phyloP scores from a whole-genome alignment of 2,888 invertebrate genomes.

The Polymixis lichenea region DNA sequence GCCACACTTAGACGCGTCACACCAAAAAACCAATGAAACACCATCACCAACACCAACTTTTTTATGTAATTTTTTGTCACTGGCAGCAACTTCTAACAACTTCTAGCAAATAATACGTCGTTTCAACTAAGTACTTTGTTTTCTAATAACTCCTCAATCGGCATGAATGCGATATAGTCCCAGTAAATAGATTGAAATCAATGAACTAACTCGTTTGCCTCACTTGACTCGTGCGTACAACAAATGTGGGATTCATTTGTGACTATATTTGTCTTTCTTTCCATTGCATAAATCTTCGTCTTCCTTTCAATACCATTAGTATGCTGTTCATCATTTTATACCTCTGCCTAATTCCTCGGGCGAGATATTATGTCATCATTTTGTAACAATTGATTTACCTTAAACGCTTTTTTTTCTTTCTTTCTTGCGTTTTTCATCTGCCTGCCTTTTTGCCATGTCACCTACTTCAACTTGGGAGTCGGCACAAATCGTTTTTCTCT shows the following conservation, averaged over 20 bases:
- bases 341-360: background rate
- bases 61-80: background rate
- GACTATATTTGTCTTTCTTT: background rate
- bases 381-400: background rate
- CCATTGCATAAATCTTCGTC: background rate
- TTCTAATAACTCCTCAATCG: background rate
- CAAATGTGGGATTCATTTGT: background rate
- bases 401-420: background rate
- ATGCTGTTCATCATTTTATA: background rate
- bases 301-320: background rate
- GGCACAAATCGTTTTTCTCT: background rate
- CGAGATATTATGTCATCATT: background rate
- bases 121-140: background rate
- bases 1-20: background rate
- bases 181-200: constrained; percentile 35
- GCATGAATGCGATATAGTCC: constrained; percentile 3
- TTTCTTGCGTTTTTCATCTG: too few relatives aligned
- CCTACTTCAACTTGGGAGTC: too few relatives aligned
- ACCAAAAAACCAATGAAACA: background rate
- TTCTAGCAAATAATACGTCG: background rate
- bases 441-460: background rate
- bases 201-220: constrained; percentile 34
- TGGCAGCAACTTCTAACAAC: background rate
- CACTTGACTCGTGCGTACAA: constrained; percentile 18
- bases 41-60: background rate